Percentiles rank a stretch among this genome's conserved stretches.
Evolutionary conservation across 2,797 vertebrate species (phyloP).

Genomic region (Spondyliosoma cantharus): DNA sequence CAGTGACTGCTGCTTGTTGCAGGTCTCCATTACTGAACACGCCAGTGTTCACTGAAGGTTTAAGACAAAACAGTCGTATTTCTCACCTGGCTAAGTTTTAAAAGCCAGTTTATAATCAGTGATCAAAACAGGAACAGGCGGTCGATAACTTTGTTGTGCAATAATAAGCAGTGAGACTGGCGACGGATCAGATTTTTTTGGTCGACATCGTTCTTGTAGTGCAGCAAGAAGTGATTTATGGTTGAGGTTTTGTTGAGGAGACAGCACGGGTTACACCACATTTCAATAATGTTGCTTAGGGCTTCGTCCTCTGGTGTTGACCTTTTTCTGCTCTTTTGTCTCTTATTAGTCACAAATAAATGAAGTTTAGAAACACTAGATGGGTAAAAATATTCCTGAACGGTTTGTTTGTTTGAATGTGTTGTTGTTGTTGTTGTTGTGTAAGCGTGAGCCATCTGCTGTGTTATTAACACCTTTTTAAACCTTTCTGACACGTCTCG

Average conservation of each 20-base stretch:
- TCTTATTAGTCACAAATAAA: background rate
- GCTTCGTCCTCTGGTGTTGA: no score
- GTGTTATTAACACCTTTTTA: background rate
- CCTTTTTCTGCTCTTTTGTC: no score
- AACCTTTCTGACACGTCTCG: background rate
- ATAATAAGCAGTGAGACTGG: no score
- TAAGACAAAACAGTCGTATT: background rate
- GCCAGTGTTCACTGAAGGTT: background rate
- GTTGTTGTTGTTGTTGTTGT: no score
- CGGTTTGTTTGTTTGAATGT: no score
- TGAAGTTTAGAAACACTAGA: background rate
- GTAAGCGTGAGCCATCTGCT: background rate
- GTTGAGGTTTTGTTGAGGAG: background rate
- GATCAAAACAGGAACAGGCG: background rate
- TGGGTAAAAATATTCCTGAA: background rate
- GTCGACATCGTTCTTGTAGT: background rate
- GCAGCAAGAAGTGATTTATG: background rate
- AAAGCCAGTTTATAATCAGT: background rate
- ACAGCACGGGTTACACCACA: background rate
- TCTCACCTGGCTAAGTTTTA: background rate
- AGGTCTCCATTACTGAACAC: background rate
- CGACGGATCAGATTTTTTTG: background rate
- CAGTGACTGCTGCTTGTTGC: background rate
- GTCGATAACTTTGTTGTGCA: background rate
- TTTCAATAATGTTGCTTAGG: background rate